A percentile compares a stretch with the other conserved stretches of the same genome.
Conservation (phyloP, 2,797 vertebrate genomes). For the Phrynocephalus forsythii region DNA sequence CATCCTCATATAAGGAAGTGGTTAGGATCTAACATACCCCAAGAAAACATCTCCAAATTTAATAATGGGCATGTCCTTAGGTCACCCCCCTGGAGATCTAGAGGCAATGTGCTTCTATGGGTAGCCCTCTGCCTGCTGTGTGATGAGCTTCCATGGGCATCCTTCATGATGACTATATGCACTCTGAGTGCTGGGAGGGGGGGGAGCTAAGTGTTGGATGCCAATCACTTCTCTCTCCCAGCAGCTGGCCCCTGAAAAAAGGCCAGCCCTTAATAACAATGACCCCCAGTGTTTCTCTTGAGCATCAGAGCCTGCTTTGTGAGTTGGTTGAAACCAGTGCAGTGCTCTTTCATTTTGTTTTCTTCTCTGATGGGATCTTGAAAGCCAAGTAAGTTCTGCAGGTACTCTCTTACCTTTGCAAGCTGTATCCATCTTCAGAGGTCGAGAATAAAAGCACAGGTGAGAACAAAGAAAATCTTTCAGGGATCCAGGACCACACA, state of each 20-base stretch:
- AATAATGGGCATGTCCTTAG: background rate
- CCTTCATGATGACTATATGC: background rate
- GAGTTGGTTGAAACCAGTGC: background rate
- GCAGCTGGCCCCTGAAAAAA: background rate
- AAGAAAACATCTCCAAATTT: background rate
- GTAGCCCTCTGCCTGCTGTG: background rate
- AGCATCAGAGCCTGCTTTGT: background rate
- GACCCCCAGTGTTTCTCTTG: background rate
- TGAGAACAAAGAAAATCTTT: constrained; percentile 87
- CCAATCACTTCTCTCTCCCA: background rate
- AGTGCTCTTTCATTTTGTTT: background rate
- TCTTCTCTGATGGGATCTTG: fast-evolving
- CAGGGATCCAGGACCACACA: constrained; percentile 91
- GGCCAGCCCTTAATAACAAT: background rate
- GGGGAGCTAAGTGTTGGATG: background rate
- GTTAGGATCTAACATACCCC: background rate
- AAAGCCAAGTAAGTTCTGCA: fast-evolving
- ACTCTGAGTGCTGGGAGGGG: background rate
- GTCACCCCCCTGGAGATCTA: background rate
- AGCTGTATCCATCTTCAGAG: constrained; percentile 80
- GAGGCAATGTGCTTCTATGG: background rate
- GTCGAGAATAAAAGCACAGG: constrained; percentile 83
- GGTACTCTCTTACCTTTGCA: constrained; percentile 78
- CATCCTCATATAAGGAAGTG: background rate
- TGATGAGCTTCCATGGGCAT: background rate